Conservation (phyloP, 2,113 vertebrate genomes). For the Phyllostomus hastatus region DNA sequence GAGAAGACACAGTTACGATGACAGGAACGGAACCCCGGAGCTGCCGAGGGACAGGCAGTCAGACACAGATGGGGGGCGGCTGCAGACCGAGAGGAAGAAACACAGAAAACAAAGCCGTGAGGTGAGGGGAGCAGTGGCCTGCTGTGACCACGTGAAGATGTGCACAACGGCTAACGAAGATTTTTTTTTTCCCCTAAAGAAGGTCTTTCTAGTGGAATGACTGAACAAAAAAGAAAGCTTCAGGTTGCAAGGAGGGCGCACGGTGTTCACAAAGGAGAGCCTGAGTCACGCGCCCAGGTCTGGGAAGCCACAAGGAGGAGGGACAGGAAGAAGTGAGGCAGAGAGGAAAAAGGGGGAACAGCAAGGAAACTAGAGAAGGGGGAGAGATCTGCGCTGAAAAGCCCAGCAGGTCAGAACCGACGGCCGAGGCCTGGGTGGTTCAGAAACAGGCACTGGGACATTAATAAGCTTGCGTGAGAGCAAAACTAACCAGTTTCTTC, state of each 20-base stretch:
- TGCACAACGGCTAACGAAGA: slow-evolving; percentile 66
- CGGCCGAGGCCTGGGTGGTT: slow-evolving; percentile 44
- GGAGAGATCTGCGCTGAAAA: slow-evolving; percentile 23
- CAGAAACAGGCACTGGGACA: slow-evolving; percentile 38
- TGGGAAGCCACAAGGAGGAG: slow-evolving; percentile 53
- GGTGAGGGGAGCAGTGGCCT: slow-evolving; percentile 62
- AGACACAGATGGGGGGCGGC: slow-evolving; percentile 11
- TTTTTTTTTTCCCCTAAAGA: slow-evolving; percentile 32
- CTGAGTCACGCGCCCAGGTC: slow-evolving; percentile 64
- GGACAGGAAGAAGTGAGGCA: background rate
- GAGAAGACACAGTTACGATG: slow-evolving; percentile 50
- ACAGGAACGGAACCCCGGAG: slow-evolving; percentile 19
- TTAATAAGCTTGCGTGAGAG: slow-evolving; percentile 57
- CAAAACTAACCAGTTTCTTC: slow-evolving; percentile 86
- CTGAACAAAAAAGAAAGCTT: slow-evolving; percentile 47
- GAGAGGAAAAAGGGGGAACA: background rate
- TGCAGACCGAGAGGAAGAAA: slow-evolving; percentile 37
- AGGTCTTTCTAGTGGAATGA: slow-evolving; percentile 72
- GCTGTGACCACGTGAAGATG: slow-evolving; percentile 70
- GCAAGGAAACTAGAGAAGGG: background rate
- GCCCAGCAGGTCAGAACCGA: slow-evolving; percentile 53
- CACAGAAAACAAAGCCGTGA: slow-evolving; percentile 6
- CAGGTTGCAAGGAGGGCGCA: slow-evolving; percentile 73
- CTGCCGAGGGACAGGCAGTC: slow-evolving; percentile 24
- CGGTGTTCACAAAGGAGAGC: slow-evolving; percentile 69